Percentiles rank a stretch among this genome's conserved stretches.
Evolutionary conservation across 2,113 vertebrate genomes (phyloP).

Genomic region (Neopipo cinnamomea): DNA sequence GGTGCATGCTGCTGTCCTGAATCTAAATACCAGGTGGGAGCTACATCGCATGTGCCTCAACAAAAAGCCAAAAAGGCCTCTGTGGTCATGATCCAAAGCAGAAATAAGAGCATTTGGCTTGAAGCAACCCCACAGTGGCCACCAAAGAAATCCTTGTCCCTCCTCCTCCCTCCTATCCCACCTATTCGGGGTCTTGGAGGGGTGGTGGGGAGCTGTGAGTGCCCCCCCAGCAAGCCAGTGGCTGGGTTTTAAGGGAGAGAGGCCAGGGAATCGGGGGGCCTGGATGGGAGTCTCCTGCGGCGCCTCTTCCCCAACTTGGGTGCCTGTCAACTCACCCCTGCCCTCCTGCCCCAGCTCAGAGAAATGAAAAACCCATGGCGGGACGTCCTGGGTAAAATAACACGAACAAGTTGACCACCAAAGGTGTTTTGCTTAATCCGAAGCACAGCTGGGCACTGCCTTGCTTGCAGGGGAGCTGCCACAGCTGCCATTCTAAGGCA

Average conservation of each 20-base stretch:
- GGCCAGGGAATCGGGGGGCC: accelerated
- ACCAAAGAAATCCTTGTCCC: not conserved
- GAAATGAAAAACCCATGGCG: accelerated
- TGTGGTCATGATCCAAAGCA: not conserved
- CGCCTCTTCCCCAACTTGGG: accelerated
- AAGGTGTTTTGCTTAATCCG: not conserved
- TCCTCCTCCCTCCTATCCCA: not conserved
- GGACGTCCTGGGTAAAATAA: not conserved
- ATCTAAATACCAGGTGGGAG: not conserved
- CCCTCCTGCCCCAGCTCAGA: not conserved
- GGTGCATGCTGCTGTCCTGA: not conserved
- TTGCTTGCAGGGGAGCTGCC: not conserved
- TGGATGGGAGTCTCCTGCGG: accelerated
- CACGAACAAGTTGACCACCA: accelerated
- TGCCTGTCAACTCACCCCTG: not conserved
- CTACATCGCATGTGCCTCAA: not conserved
- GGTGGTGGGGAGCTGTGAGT: not conserved
- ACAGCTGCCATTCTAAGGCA: not conserved
- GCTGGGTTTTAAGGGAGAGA: not conserved
- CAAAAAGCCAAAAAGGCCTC: not conserved
- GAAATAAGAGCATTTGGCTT: not conserved
- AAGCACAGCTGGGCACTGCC: not conserved
- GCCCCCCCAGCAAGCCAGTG: not conserved
- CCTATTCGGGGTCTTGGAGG: accelerated
- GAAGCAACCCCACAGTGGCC: not conserved